Conservation (phyloP, 2,888 invertebrate genomes). For the Tupiocoris notatus region DNA sequence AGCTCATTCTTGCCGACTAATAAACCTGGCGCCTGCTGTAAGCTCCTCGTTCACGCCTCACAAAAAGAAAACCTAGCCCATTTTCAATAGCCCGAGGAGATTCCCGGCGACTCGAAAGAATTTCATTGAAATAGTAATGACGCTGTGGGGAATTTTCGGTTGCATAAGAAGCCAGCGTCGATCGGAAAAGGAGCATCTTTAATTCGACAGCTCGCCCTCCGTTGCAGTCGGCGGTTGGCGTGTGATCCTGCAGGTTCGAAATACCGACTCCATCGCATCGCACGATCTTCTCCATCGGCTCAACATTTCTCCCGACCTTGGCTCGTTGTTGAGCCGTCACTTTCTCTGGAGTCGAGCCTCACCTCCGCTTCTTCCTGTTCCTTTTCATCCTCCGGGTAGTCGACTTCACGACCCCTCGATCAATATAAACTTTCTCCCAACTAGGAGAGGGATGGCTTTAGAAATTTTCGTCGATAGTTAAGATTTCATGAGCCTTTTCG, state of each 20-base stretch:
- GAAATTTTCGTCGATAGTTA: background rate
- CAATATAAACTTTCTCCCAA: background rate
- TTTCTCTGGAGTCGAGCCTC: conserved; percentile 18
- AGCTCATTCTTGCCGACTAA: background rate
- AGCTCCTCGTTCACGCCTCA: background rate
- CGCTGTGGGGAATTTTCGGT: background rate
- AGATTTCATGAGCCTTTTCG: background rate
- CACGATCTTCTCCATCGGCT: conserved; percentile 22
- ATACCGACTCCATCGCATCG: background rate
- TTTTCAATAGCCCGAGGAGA: background rate
- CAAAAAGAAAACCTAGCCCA: background rate
- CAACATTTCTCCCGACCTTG: conserved; percentile 37
- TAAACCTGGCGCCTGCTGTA: background rate
- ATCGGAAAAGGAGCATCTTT: background rate
- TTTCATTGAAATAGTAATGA: background rate
- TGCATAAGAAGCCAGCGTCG: background rate
- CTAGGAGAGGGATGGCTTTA: background rate
- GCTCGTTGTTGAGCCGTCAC: conserved; percentile 23
- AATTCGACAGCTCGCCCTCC: background rate
- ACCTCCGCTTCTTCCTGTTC: background rate
- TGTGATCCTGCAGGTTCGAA: background rate
- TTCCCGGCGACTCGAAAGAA: background rate
- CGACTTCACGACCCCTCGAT: background rate
- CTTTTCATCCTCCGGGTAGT: background rate
- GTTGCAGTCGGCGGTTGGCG: background rate